phyloP scores from a whole-genome alignment of 2,888 invertebrate species.

The Nebria brevicollis region DNA sequence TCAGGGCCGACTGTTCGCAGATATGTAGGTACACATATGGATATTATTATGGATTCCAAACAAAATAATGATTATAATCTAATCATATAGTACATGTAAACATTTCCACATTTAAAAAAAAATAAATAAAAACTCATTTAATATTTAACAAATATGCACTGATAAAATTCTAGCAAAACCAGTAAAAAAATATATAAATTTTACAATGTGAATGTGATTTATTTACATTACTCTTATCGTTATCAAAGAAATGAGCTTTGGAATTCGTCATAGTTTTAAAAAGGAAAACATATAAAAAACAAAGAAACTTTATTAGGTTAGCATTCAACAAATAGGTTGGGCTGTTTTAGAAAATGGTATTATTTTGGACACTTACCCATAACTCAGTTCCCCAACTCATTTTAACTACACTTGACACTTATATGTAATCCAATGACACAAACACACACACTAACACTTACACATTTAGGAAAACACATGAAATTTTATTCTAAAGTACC shows the following conservation, averaged over 20 bases:
- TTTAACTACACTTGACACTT: constrained; percentile 51
- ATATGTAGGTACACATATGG: background rate
- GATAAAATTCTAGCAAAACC: too few relatives aligned
- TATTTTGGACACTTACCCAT: constrained; percentile 59
- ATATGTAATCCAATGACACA: constrained; percentile 50
- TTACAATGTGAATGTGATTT: too few relatives aligned
- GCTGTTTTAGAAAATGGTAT: constrained; percentile 20
- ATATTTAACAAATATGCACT: too few relatives aligned
- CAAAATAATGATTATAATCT: background rate
- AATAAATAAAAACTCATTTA: too few relatives aligned
- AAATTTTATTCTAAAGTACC: constrained; percentile 12
- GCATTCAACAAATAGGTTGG: constrained; percentile 15
- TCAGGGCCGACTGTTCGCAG: constrained; percentile 19
- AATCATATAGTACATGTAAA: background rate
- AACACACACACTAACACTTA: constrained; percentile 53
- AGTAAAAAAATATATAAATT: too few relatives aligned
- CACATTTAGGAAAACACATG: constrained; percentile 52
- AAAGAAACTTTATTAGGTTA: constrained; percentile 11
- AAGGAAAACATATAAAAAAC: constrained; percentile 13
- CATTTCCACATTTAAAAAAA: background rate
- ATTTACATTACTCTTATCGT: background rate
- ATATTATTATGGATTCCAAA: background rate
- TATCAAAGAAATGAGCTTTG: background rate
- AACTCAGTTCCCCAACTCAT: constrained; percentile 65
- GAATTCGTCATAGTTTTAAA: background rate